Evolutionary conservation across 2,888 invertebrate species (phyloP), one percentile per base, ranked within the genome.

Genomic region (Aplocera efformata): DNA sequence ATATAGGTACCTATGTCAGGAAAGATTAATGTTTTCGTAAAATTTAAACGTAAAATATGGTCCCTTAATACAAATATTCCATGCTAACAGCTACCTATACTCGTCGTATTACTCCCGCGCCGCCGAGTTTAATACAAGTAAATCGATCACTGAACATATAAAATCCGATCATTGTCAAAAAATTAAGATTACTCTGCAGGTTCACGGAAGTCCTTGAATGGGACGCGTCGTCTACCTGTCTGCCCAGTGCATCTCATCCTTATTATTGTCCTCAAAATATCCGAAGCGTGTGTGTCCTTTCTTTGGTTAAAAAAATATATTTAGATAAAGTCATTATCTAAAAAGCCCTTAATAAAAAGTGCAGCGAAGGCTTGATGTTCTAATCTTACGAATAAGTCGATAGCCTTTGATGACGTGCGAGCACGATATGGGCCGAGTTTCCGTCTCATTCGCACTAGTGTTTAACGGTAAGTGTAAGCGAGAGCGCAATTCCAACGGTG

Each of bases 401-500:
- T 66, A 70, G 67, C 66, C 61, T 60, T 63, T 64, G 59, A 62
- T 76, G 71, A 72, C 72, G 67, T 73, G 5, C 13, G 13, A 17
- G 5, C 5, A 17, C 13, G 13, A 17, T 17, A 62, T 38, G 49
- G 32, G 47, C 33, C 27, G 34, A 52, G 58, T 43, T 48, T 49
- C 53, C 57, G 58, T 79, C 72, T 56, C 70, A 48, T 51, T 79
- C 68, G 29, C 31, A 49, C 70, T 38, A 45, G 34, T 42, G 26
- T 39, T 42, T 47, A 41, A 32, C 45, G 21, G 43, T 31, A 62
- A 58, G 74, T 68, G 71, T 73, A 75, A 77, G 72, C 66, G 74
- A 77, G 79, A 78, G 48, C 59, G 66, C 46, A 75, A 77, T 71
- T 76, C 78, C 79, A 74, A 79, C 72, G 70, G 82, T 80, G 81